Conservation (phyloP, 2,888 invertebrate species). For the Cerastis leucographa region DNA sequence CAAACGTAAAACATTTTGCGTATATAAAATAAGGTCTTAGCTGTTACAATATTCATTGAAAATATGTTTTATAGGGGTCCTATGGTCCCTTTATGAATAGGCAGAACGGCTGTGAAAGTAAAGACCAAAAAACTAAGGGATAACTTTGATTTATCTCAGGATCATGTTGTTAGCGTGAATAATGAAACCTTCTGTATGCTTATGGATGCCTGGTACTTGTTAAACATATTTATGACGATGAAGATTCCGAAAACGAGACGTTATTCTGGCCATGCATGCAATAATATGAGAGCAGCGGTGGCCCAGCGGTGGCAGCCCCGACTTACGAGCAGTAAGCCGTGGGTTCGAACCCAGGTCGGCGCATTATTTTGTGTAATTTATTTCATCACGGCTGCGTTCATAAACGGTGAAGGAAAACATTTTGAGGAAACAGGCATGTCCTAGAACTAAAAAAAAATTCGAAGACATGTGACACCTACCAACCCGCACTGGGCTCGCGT, state of each 20-base stretch:
- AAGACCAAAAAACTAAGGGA: background rate
- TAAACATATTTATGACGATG: background rate
- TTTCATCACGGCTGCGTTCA: too few relatives aligned
- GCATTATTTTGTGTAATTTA: too few relatives aligned
- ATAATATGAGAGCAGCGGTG: too few relatives aligned
- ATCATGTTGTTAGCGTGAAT: background rate
- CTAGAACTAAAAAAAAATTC: too few relatives aligned
- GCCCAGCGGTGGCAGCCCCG: too few relatives aligned
- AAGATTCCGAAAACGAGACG: background rate
- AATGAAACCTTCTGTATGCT: background rate
- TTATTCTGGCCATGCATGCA: background rate
- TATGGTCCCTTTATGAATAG: background rate
- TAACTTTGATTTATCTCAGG: background rate
- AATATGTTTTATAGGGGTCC: slow-evolving; percentile 11
- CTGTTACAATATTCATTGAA: slow-evolving; percentile 25
- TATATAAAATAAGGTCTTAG: background rate
- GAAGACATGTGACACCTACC: too few relatives aligned
- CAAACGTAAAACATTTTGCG: background rate
- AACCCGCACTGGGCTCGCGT: too few relatives aligned
- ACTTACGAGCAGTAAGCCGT: too few relatives aligned
- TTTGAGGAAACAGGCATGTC: too few relatives aligned
- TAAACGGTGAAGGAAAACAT: too few relatives aligned
- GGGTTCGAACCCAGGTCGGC: too few relatives aligned
- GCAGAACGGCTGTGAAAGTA: background rate
- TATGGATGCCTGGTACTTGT: slow-evolving; percentile 5